Evolutionary conservation across 2,113 vertebrate species (phyloP).

Genomic region (Amia ocellicauda): DNA sequence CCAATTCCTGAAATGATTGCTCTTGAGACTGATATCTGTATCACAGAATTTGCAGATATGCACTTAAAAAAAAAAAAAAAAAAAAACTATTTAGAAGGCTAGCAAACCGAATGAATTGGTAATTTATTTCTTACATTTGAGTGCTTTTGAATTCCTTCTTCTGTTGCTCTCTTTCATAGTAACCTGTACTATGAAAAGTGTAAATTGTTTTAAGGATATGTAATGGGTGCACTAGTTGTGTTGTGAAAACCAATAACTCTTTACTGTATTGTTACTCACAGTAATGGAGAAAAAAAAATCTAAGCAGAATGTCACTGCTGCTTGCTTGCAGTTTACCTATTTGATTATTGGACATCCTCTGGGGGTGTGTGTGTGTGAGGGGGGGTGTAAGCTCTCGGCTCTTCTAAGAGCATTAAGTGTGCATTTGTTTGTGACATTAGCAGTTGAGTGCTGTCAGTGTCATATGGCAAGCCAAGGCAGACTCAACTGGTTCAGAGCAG

Average conservation of each 20-base stretch:
- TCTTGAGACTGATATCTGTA: no score
- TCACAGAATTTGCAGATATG: no score
- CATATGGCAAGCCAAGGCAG: slow-evolving; percentile 43
- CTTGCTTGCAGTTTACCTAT: slow-evolving; percentile 3
- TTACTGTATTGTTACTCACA: no score
- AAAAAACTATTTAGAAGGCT: not conserved
- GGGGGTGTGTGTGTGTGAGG: not conserved
- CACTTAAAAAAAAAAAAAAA: no score
- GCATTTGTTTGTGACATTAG: slow-evolving; percentile 48
- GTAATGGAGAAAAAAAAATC: no score
- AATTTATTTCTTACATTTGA: not conserved
- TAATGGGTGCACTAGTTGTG: no score
- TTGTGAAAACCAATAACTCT: no score
- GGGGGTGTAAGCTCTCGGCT: slow-evolving; percentile 23
- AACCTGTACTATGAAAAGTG: no score
- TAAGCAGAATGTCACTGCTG: not conserved
- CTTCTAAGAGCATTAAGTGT: slow-evolving; percentile 46
- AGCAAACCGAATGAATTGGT: not conserved
- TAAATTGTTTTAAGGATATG: no score
- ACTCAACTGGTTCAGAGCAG: slow-evolving; percentile 42
- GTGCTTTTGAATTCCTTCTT: not conserved
- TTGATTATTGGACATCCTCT: not conserved
- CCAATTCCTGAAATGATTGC: no score
- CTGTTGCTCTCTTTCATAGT: no score
- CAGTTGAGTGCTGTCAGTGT: slow-evolving; percentile 45